A percentile compares a stretch with the other conserved stretches of the same genome.
Conservation (phyloP, 2,113 vertebrate species). For the Hypanus sabinus region DNA sequence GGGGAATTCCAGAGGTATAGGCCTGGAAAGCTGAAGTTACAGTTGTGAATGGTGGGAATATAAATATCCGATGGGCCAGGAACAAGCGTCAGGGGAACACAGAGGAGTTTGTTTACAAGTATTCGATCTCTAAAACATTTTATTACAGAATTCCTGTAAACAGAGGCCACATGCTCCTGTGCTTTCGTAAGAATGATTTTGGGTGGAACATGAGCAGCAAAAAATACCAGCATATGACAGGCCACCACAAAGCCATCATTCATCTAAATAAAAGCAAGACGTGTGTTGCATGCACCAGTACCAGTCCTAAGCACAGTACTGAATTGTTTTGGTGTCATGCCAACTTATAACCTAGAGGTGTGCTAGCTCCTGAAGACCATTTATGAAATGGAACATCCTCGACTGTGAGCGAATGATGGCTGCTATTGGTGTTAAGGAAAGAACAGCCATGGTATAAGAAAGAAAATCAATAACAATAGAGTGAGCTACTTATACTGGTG, state of each 20-base stretch:
- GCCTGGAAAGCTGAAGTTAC: not conserved
- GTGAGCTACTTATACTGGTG: not conserved
- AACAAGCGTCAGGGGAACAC: not conserved
- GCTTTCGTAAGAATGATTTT: not conserved
- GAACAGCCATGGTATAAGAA: not conserved
- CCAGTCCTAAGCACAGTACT: not conserved
- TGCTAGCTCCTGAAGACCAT: not conserved
- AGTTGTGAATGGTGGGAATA: no score
- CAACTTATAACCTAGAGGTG: not conserved
- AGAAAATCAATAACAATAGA: conserved; percentile 13
- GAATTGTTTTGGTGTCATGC: not conserved
- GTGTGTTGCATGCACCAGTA: not conserved
- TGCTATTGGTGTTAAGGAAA: not conserved
- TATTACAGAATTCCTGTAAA: not conserved
- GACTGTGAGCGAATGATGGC: not conserved
- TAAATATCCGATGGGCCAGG: not conserved
- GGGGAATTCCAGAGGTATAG: not conserved
- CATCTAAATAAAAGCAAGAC: not conserved
- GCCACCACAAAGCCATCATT: not conserved
- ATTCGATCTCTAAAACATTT: not conserved
- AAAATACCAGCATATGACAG: not conserved
- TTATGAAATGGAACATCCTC: not conserved
- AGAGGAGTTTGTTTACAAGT: no score
- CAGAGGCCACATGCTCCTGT: no score
- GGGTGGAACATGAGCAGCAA: not conserved